Evolutionary conservation across 2,113 vertebrate species (phyloP).

Genomic region (Urocynchramus pylzowi): DNA sequence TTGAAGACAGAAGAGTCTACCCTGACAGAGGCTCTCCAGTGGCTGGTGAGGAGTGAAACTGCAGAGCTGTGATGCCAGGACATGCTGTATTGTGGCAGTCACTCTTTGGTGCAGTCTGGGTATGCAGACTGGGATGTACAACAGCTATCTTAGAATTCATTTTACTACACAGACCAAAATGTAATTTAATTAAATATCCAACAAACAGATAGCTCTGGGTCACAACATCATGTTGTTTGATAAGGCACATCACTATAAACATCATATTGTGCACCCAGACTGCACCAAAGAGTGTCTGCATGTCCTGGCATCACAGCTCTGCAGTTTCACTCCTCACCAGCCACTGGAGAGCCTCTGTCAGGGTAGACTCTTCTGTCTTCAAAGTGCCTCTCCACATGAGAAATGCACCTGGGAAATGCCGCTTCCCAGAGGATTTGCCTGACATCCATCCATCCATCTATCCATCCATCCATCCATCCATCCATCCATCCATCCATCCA

Average conservation of each 20-base stretch:
- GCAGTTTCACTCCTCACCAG: fast-evolving
- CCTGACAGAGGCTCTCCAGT: no score
- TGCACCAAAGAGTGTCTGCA: background rate
- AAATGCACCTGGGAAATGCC: background rate
- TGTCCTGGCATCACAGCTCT: background rate
- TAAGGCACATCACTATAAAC: background rate
- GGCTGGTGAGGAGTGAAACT: no score
- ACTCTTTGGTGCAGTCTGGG: no score
- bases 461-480: background rate
- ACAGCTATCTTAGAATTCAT: background rate
- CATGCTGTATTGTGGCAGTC: no score
- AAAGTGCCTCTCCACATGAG: background rate
- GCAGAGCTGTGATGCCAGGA: no score
- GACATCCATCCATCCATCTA: background rate
- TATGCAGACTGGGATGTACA: no score
- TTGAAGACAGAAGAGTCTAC: no score
- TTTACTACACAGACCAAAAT: background rate
- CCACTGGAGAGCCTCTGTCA: background rate
- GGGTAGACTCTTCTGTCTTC: background rate
- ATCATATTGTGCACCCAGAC: background rate
- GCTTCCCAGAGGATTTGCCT: background rate
- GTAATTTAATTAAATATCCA: background rate
- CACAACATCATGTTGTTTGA: background rate
- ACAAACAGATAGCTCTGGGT: background rate
- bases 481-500: background rate